Percentiles rank a stretch among this genome's conserved stretches.
phyloP scores from a whole-genome alignment of 2,797 vertebrate species.

The Lacerta viridis region DNA sequence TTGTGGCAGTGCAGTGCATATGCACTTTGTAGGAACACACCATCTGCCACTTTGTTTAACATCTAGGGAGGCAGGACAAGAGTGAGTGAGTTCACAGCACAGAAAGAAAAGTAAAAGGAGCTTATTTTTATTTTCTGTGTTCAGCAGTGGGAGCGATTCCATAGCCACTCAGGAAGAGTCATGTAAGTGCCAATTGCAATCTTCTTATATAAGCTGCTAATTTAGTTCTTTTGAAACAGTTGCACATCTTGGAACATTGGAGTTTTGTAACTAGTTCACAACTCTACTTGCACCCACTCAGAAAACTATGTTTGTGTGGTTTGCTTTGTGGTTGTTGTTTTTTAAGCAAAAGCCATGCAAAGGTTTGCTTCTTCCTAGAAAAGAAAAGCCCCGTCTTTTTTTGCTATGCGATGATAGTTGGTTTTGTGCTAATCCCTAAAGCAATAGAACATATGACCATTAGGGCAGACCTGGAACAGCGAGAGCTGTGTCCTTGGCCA shows the following conservation, averaged over 20 bases:
- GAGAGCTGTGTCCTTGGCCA: too few relatives aligned
- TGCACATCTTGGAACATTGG: conserved; percentile 40
- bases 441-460: neutral
- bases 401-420: conserved; percentile 30
- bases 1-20: conserved; percentile 49
- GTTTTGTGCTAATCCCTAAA: neutral
- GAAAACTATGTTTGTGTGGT: neutral
- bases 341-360: neutral
- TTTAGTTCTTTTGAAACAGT: conserved; percentile 65
- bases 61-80: conserved; percentile 58
- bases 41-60: conserved; percentile 66
- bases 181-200: conserved; percentile 67
- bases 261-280: conserved; percentile 11
- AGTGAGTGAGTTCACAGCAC: conserved; percentile 61
- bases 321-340: neutral
- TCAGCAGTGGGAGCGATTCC: conserved; percentile 70
- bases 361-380: conserved; percentile 41
- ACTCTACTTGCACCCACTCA: conserved; percentile 27
- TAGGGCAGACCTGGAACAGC: neutral
- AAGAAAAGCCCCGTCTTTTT: conserved; percentile 4
- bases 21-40: conserved; percentile 56
- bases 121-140: conserved; percentile 73
- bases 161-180: conserved; percentile 60
- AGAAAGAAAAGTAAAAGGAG: conserved; percentile 50
- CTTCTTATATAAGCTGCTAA: conserved; percentile 67